phyloP scores from a whole-genome alignment of 1,140 invertebrate species.

The Marisa cornuarietis region DNA sequence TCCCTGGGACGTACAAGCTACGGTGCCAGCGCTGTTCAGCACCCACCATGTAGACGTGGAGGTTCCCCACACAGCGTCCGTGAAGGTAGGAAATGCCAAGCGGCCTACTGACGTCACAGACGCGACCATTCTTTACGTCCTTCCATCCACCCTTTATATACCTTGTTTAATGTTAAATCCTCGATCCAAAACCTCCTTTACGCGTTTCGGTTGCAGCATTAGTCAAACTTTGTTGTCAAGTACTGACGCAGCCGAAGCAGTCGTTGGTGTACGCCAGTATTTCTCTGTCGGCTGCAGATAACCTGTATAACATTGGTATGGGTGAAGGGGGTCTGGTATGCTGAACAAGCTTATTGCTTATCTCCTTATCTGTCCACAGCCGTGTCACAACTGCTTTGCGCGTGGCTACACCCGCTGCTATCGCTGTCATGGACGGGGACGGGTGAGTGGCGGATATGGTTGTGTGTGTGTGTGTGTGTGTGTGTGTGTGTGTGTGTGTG shows the following conservation, averaged over 20 bases:
- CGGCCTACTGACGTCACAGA: not conserved
- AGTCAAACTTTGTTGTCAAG: too few species aligned
- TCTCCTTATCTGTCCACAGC: constrained; percentile 32
- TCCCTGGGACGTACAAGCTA: constrained; percentile 70
- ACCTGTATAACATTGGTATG: too few species aligned
- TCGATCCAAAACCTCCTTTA: too few species aligned
- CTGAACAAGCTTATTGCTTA: not conserved
- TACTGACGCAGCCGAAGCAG: too few species aligned
- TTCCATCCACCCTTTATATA: too few species aligned
- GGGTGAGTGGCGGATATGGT: constrained; percentile 59
- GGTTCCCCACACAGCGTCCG: constrained; percentile 72
- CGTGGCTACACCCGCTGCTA: constrained; percentile 68
- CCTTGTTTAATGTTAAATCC: too few species aligned
- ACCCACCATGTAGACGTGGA: constrained; percentile 66
- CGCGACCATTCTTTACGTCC: too few species aligned
- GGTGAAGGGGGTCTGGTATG: too few species aligned
- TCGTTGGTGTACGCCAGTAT: too few species aligned
- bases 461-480: constrained; percentile 5
- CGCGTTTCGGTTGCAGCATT: too few species aligned
- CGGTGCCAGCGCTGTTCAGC: constrained; percentile 64
- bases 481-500: constrained; percentile 7
- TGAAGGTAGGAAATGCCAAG: constrained; percentile 62
- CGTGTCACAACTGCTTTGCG: constrained; percentile 70
- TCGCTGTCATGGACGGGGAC: constrained; percentile 70
- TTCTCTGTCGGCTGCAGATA: too few species aligned